Evolutionary conservation across 1,140 invertebrate genomes (phyloP).

Genomic region (Diploscapter pachys): DNA sequence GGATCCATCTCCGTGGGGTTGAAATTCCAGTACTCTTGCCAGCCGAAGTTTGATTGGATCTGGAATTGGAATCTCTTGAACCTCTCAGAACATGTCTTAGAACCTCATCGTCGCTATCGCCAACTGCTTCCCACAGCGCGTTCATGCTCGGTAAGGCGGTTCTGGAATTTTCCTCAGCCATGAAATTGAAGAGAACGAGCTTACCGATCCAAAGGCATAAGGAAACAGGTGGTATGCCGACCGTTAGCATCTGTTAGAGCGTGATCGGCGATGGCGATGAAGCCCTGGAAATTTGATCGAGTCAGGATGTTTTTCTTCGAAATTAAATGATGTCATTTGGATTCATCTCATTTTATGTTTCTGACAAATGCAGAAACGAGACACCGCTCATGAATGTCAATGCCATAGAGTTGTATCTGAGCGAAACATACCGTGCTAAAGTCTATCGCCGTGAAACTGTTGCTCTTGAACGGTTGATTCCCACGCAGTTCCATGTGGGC

Average conservation of each 20-base stretch:
- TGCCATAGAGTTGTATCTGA: too few species aligned
- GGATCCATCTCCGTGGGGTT: constrained; percentile 45
- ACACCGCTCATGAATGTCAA: too few species aligned
- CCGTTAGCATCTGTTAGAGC: constrained; percentile 51
- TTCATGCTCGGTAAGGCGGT: constrained; percentile 34
- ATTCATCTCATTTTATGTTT: too few species aligned
- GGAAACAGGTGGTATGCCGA: constrained; percentile 49
- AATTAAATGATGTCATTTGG: too few species aligned
- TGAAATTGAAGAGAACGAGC: too few species aligned
- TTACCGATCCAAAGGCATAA: constrained; percentile 49
- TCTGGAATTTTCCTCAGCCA: neutral
- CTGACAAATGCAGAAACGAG: too few species aligned
- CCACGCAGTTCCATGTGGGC: constrained; percentile 53
- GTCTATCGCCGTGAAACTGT: constrained; percentile 58
- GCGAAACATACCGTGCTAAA: constrained; percentile 46
- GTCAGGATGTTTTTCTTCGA: neutral
- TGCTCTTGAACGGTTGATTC: constrained; percentile 55
- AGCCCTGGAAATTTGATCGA: constrained; percentile 41
- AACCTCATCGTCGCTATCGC: constrained; percentile 40
- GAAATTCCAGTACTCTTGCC: constrained; percentile 59
- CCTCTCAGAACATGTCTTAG: too few species aligned
- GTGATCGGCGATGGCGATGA: constrained; percentile 54
- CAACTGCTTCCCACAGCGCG: constrained; percentile 40
- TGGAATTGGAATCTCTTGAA: neutral
- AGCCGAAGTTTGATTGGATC: constrained; percentile 52